Percentiles rank a stretch among this genome's conserved stretches.
Evolutionary conservation across 2,888 invertebrate species (phyloP).

Genomic region (Uropetala carovei): DNA sequence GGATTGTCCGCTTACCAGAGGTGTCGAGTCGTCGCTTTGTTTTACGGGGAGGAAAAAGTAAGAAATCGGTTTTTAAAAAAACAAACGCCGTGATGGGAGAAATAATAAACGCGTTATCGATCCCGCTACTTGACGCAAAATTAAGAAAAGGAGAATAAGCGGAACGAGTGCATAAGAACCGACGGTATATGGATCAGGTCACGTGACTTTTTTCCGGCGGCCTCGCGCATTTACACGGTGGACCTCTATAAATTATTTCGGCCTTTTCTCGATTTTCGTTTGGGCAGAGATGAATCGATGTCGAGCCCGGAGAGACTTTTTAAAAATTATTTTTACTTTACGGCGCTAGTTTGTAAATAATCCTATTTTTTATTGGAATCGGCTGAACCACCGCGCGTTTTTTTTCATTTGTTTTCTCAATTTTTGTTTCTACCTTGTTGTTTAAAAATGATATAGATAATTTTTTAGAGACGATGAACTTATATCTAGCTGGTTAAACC

Average conservation of each 20-base stretch:
- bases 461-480: too few species aligned
- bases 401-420: too few species aligned
- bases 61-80: not conserved
- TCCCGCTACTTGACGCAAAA: not conserved
- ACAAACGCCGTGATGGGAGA: not conserved
- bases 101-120: not conserved
- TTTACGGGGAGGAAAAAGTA: not conserved
- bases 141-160: not conserved
- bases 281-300: not conserved
- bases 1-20: not conserved
- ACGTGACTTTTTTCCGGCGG: not conserved
- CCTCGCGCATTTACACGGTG: not conserved
- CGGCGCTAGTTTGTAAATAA: too few species aligned
- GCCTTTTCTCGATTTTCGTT: not conserved
- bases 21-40: not conserved
- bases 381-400: too few species aligned
- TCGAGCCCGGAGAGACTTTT: too few species aligned
- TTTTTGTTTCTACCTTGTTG: too few species aligned
- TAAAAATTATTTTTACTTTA: too few species aligned
- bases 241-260: not conserved
- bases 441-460: too few species aligned
- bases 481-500: too few species aligned
- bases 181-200: conserved; percentile 12
- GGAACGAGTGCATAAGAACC: not conserved
- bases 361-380: too few species aligned